These are phyloP conservation scores for Capricornis sumatraensis DNA, from an alignment of 2,113 vertebrate genomes.

Conservation along the genomic window DNA sequence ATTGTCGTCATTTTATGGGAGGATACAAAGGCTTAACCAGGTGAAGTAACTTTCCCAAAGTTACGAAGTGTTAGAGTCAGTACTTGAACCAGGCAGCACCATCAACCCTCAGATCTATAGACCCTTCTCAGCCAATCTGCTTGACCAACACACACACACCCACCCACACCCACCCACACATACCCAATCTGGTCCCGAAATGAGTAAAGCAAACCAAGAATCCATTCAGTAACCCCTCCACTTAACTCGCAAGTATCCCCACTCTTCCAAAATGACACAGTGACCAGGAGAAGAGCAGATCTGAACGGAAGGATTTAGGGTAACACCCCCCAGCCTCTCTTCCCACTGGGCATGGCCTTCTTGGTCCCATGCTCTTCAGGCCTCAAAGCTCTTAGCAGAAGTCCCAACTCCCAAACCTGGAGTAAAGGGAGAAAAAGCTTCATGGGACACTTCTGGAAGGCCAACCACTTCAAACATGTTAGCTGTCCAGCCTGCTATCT, in stretches of 20 bases:
- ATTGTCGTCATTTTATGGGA: background rate
- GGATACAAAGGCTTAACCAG: background rate
- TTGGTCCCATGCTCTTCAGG: background rate
- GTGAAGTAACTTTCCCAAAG: background rate
- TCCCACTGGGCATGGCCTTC: background rate
- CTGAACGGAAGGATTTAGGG: background rate
- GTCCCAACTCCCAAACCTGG: background rate
- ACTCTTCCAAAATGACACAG: background rate
- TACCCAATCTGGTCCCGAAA: background rate
- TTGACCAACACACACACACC: background rate
- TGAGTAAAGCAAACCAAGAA: background rate
- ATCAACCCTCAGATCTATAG: background rate
- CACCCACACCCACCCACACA: background rate
- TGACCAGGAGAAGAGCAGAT: background rate
- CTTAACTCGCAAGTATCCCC: background rate
- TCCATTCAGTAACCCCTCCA: background rate
- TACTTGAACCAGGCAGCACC: background rate
- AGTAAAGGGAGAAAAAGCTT: background rate
- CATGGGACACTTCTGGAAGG: background rate
- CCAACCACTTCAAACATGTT: background rate
- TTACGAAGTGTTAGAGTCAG: background rate
- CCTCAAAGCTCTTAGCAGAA: background rate
- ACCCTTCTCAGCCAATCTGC: background rate
- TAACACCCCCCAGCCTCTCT: too few species aligned
- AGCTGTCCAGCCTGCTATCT: background rate